These are phyloP conservation scores for Tiphia femorata DNA, from an alignment of 2,888 invertebrate species.

Conservation along the genomic window DNA sequence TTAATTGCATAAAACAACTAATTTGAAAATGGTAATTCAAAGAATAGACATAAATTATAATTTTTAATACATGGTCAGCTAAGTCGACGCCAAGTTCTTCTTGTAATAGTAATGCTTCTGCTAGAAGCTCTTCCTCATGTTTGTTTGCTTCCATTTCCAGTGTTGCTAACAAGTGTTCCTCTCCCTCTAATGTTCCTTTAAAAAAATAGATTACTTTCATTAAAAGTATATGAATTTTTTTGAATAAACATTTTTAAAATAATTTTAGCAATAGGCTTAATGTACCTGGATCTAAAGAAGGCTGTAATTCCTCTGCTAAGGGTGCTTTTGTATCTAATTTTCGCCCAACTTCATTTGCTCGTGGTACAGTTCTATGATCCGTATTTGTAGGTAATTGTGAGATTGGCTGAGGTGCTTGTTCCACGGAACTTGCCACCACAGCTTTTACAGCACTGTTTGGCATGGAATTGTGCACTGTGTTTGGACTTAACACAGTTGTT, in stretches of 20 bases:
- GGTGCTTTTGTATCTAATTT: constrained; percentile 46
- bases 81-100: constrained; percentile 63
- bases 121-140: constrained; percentile 63
- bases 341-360: constrained; percentile 19
- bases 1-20: not conserved
- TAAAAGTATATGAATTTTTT: constrained; percentile 2
- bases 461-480: constrained; percentile 1
- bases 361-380: not conserved
- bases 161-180: constrained; percentile 63
- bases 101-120: constrained; percentile 63
- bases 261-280: not conserved
- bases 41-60: not conserved
- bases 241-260: not conserved
- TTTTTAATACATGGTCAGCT: constrained; percentile 47
- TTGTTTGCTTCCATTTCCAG: constrained; percentile 65
- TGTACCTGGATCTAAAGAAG: constrained; percentile 60
- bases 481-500: not conserved
- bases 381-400: not conserved
- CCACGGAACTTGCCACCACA: not conserved
- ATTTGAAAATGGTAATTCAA: not conserved
- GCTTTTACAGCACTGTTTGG: constrained; percentile 9
- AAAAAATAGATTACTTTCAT: constrained; percentile 6
- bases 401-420: constrained; percentile 11
- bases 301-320: constrained; percentile 55
- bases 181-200: constrained; percentile 62